These are phyloP conservation scores for Lordiphosa clarofinis DNA, from an alignment of 1,140 invertebrate species.

Conservation along the genomic window DNA sequence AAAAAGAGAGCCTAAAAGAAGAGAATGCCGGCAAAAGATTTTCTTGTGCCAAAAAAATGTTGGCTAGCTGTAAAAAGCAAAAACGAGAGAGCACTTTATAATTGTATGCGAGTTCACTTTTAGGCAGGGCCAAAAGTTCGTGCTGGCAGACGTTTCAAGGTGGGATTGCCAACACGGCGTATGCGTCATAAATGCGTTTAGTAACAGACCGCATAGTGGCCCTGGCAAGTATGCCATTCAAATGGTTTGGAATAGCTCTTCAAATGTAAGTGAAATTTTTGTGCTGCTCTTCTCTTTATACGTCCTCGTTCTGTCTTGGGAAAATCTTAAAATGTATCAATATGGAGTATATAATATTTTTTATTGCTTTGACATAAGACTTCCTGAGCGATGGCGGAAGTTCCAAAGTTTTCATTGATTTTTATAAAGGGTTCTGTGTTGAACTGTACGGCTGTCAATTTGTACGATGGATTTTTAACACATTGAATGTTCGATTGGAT, in stretches of 20 bases:
- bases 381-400: too few relatives aligned
- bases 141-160: conserved; percentile 52
- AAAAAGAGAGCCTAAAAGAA: conserved; percentile 1
- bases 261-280: too few relatives aligned
- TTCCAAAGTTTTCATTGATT: too few relatives aligned
- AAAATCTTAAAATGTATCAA: too few relatives aligned
- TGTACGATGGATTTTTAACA: too few relatives aligned
- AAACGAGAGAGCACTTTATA: conserved; percentile 59
- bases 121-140: conserved; percentile 32
- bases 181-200: conserved; percentile 65
- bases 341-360: too few relatives aligned
- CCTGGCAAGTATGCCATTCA: neutral
- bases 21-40: conserved; percentile 43
- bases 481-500: too few relatives aligned
- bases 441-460: too few relatives aligned
- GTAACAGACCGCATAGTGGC: conserved; percentile 26
- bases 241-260: neutral
- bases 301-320: too few relatives aligned
- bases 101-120: conserved; percentile 48
- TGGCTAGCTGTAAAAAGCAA: conserved; percentile 1
- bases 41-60: conserved; percentile 39
- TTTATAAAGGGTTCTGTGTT: too few relatives aligned
- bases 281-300: too few relatives aligned
- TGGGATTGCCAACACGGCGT: conserved; percentile 51
- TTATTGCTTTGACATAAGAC: too few relatives aligned